Conservation (phyloP, 2,113 vertebrate genomes). For the Ceyx cyanopectus region DNA sequence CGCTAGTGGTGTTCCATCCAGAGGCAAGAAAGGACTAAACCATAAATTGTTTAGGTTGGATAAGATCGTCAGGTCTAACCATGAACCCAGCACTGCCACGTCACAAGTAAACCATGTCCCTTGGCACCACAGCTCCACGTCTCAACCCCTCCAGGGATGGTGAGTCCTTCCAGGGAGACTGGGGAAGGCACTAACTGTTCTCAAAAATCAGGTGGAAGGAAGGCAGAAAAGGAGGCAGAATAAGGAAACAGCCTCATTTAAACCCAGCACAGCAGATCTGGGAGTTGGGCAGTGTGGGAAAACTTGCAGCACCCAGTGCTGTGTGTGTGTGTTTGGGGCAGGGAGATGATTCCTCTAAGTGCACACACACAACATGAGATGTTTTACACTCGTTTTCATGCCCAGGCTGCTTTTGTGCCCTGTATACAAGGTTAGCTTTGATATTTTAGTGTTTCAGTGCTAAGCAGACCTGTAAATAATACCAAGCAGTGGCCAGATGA, state of each 20-base stretch:
- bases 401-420: not conserved
- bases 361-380: not conserved
- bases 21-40: not conserved
- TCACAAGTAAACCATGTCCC: not conserved
- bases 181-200: not conserved
- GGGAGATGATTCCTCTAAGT: accelerated
- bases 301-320: not conserved
- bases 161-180: not conserved
- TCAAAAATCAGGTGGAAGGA: not conserved
- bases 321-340: not conserved
- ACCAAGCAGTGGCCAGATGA: not conserved
- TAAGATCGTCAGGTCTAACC: not conserved
- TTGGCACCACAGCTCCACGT: not conserved
- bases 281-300: not conserved
- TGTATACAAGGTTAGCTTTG: not conserved
- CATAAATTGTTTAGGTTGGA: not conserved
- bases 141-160: not conserved
- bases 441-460: not conserved
- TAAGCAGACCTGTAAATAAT: not conserved
- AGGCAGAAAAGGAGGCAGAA: not conserved
- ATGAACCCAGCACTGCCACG: not conserved
- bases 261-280: not conserved
- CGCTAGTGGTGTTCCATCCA: not conserved
- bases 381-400: accelerated
- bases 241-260: not conserved